Base-by-base conservation (phyloP, 2,113 vertebrate species). In the Pangasianodon gigas region DNA sequence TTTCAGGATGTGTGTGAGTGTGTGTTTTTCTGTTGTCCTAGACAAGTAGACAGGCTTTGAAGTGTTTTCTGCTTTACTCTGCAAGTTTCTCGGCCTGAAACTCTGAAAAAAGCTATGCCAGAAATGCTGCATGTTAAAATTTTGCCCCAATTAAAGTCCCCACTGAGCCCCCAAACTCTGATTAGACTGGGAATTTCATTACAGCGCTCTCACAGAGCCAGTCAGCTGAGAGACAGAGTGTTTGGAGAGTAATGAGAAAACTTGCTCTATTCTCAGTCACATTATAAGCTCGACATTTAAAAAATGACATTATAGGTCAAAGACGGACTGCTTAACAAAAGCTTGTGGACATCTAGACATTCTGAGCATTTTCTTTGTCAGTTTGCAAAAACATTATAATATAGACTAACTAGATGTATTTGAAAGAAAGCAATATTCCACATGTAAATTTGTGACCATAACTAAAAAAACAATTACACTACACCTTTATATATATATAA, bases 11-110 rank as follows among this genome's bases (percentile, higher is more conserved):
- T 85, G 65, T 51, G 41, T 16, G 11, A 60, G 71, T 65, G 58
- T 74, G 54, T 52, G 41, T 18, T 46, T 85, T 13, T 52, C 54
- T 77, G 71, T 52, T 62, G 37, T 62, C 11, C 82, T 44, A 58
- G 81, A 81, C 81, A 74, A 74, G 65, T 56, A 71, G 77, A 16
- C 54, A 85, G 52, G 3, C 14, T 85, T 58, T 75, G 67, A 80
- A 92, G 87, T 92, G 77, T 8, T 92, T 94, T 95, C 82, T 94
- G 94, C 94, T 94, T 92, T 89, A 90, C 90, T 91, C 93, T 90
- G 95, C 94, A 95, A 71, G 93, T 92, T 90, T 85, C 51, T 89
- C 65, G 11, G 13, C 85, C 91, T 93, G 92, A 90, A 91, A 75
- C 81, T 84, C 65, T 75, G 86, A 71, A 88, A 71, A 91, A 89